These are phyloP conservation scores for Scotopteryx bipunctaria DNA, from an alignment of 2,888 invertebrate species.

Conservation along the genomic window DNA sequence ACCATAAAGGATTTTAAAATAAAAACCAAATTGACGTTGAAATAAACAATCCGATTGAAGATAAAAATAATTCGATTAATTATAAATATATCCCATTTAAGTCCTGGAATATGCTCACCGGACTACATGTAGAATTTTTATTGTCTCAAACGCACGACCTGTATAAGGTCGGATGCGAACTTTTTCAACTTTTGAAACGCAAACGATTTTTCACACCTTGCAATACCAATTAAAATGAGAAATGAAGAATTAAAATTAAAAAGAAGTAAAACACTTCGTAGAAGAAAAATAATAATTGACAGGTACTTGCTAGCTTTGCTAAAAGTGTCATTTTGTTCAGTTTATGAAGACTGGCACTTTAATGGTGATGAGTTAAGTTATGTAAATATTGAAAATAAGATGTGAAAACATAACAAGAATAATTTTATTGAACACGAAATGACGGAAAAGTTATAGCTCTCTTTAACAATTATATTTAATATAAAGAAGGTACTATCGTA, in stretches of 20 bases:
- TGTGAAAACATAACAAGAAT: not conserved
- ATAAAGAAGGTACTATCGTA: too few relatives aligned
- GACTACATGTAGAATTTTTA: conserved; percentile 2
- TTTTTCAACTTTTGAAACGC: conserved; percentile 24
- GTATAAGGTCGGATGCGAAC: conserved; percentile 10
- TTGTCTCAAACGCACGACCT: not conserved
- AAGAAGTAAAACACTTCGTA: conserved; percentile 47
- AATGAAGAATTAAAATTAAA: conserved; percentile 36
- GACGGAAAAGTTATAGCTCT: too few relatives aligned
- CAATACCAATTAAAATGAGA: conserved; percentile 51
- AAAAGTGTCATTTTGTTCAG: too few relatives aligned
- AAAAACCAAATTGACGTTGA: not conserved
- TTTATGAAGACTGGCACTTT: too few relatives aligned
- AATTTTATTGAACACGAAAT: too few relatives aligned
- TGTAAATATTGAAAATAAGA: not conserved
- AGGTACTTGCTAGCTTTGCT: too few relatives aligned
- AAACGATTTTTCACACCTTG: not conserved
- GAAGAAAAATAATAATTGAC: too few relatives aligned
- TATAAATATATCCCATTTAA: conserved; percentile 6
- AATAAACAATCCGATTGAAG: not conserved
- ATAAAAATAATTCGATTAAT: conserved; percentile 13
- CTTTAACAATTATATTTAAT: too few relatives aligned
- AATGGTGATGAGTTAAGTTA: not conserved
- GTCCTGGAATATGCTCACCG: not conserved
- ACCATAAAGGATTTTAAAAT: not conserved